phyloP scores from a whole-genome alignment of 2,113 vertebrate genomes.

The Cisticola juncidis region DNA sequence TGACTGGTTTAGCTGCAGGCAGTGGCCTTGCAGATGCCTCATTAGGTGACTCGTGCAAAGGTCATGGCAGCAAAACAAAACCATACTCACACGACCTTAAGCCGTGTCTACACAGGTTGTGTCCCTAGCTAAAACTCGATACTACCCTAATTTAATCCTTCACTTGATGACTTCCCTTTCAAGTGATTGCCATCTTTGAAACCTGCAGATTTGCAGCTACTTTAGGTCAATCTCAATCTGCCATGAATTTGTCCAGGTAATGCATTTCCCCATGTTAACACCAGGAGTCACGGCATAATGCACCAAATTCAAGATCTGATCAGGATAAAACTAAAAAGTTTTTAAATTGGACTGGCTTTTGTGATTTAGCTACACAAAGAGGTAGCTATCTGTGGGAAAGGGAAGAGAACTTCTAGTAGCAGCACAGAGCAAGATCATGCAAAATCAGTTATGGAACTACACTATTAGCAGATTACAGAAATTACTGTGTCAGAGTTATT shows the following conservation, averaged over 20 bases:
- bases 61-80: background rate
- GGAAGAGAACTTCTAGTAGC: background rate
- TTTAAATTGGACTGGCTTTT: background rate
- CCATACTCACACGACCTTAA: background rate
- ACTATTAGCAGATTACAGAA: background rate
- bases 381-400: background rate
- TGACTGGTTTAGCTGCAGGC: background rate
- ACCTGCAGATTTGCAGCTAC: background rate
- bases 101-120: background rate
- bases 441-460: background rate
- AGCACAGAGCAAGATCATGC: background rate
- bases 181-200: background rate
- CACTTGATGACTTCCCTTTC: background rate
- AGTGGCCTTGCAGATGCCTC: background rate
- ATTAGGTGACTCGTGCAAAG: background rate
- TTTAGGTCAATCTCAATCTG: background rate
- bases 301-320: background rate
- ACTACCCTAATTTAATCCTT: background rate
- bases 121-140: background rate
- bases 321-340: background rate
- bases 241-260: background rate
- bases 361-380: background rate
- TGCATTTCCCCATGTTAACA: background rate
- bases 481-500: background rate
- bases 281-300: background rate